Evolutionary conservation across 2,797 vertebrate genomes (phyloP), one percentile per base, ranked within the genome.

Genomic region (Parauchenoglanis punctatus): DNA sequence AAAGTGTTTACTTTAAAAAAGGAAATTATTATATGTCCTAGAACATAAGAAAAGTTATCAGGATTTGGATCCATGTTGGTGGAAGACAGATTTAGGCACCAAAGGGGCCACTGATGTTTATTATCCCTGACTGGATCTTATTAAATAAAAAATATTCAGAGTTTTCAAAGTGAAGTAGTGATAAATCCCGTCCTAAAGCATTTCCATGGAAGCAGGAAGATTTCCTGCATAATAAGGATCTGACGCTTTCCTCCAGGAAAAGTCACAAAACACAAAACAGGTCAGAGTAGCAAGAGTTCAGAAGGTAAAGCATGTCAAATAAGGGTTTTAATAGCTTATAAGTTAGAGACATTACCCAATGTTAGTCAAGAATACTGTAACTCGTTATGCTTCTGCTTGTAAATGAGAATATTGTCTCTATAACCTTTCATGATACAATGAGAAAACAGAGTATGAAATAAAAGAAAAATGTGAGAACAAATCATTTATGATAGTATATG

Each of bases 61-160:
- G 20, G 46, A 76, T 40, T 54, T 28, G 35, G 73, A 18, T 4
- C 46, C 65, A n/a, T 73, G 65, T n/a, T 17, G 20, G 31, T 73
- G 40, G 84, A 90, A 89, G 88, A 91, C 54, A 59, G 85, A 89
- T 87, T 8, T 44, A 23, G 28, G 84, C 75, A 78, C n/a, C n/a
- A 40, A 35, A 58, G 7, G 6, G 75, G 52, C 80, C 63, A 70
- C 67, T 87, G 72, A 91, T 90, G 52, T 82, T 85, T 70, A 84
- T 90, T 89, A 89, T 44, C 54, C 76, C 28, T 88, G 87, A 93
- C 63, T 86, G 46, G 7, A 11, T 54, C 59, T 88, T 89, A 90
- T 90, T 87, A 83, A 87, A 85, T 25, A 35, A 31, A 81, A 86
- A 75, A 89, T 65, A 10, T 83, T 73, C 78, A 63, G 44, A 25